A percentile compares a stretch with the other conserved stretches of the same genome.
phyloP scores from a whole-genome alignment of 2,113 vertebrate species.

The Hydrolagus affinis region DNA sequence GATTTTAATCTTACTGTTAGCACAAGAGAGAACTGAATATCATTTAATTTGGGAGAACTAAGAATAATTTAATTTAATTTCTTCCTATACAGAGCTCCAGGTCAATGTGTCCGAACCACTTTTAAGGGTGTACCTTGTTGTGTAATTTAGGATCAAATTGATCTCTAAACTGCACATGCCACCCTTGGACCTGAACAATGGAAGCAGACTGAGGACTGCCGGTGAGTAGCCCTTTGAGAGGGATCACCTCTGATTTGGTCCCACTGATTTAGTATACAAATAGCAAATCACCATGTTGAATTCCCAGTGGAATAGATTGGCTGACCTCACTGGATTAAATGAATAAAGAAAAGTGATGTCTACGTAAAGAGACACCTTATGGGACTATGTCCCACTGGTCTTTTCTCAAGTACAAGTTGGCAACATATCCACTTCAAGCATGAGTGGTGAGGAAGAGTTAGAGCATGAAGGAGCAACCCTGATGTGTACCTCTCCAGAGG shows the following conservation, averaged over 20 bases:
- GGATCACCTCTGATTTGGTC: not conserved
- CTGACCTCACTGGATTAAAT: not conserved
- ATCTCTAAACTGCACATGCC: not conserved
- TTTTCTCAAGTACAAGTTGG: not conserved
- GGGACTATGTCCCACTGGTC: not conserved
- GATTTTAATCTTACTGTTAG: not conserved
- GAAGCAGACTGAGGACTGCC: not conserved
- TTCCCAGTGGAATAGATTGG: not conserved
- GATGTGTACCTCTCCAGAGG: not conserved
- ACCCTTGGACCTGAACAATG: not conserved
- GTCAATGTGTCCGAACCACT: not conserved
- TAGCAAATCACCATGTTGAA: too few species aligned
- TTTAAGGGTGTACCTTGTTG: not conserved
- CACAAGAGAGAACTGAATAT: not conserved
- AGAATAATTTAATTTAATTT: too few species aligned
- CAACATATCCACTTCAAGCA: not conserved
- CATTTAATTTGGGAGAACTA: not conserved
- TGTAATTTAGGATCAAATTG: not conserved
- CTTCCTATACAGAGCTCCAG: not conserved
- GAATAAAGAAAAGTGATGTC: not conserved
- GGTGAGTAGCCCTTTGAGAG: not conserved
- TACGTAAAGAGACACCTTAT: not conserved
- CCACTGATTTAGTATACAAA: too few species aligned
- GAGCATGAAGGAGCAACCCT: not conserved
- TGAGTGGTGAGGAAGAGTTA: not conserved